Evolutionary conservation across 2,888 invertebrate species (phyloP).

Genomic region (Teinopalpus imperialis): DNA sequence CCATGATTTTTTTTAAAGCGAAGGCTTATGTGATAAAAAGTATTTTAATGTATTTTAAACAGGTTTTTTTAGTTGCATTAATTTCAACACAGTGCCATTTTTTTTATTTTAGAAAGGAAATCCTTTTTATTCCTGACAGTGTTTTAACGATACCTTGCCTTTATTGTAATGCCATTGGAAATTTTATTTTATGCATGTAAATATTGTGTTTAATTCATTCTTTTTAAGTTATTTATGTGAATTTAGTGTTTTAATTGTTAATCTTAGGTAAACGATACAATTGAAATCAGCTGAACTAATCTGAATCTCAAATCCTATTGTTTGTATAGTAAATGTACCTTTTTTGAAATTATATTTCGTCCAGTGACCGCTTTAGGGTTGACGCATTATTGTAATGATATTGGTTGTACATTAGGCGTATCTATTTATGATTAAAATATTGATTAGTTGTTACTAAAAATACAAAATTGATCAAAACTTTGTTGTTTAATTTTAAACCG

Average conservation of each 20-base stretch:
- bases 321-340: slow-evolving; percentile 66
- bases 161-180: slow-evolving; percentile 49
- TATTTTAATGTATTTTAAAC: slow-evolving; percentile 63
- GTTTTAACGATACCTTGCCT: slow-evolving; percentile 44
- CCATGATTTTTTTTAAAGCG: slow-evolving; percentile 62
- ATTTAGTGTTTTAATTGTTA: slow-evolving; percentile 54
- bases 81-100: slow-evolving; percentile 57
- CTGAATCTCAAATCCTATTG: slow-evolving; percentile 75
- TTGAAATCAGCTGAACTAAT: slow-evolving; percentile 77
- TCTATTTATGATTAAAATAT: slow-evolving; percentile 78
- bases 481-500: too few relatives aligned
- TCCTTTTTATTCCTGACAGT: slow-evolving; percentile 60
- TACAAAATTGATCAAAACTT: slow-evolving; percentile 74
- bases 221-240: slow-evolving; percentile 78
- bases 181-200: slow-evolving; percentile 65
- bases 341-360: slow-evolving; percentile 73
- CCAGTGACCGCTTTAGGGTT: slow-evolving; percentile 66
- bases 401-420: slow-evolving; percentile 76
- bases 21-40: slow-evolving; percentile 70
- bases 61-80: slow-evolving; percentile 14
- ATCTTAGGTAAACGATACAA: slow-evolving; percentile 49
- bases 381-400: slow-evolving; percentile 61
- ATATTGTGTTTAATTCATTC: slow-evolving; percentile 56
- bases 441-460: slow-evolving; percentile 82
- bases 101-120: slow-evolving; percentile 32